These are phyloP conservation scores for Pristionchus maxplancki DNA, from an alignment of 2,888 invertebrate species.

Conservation along the genomic window DNA sequence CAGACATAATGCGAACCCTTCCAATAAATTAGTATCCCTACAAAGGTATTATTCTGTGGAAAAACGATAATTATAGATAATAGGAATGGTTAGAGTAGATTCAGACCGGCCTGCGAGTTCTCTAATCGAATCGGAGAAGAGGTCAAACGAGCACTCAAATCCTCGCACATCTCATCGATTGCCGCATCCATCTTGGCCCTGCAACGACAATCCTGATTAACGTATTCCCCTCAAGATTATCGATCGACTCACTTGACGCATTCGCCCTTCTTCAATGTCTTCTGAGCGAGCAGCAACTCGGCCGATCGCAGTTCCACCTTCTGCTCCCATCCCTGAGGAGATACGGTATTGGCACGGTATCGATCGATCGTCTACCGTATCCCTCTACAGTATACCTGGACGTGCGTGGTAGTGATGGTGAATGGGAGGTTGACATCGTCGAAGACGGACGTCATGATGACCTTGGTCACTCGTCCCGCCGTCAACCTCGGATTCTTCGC, in stretches of 20 bases:
- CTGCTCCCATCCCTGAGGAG: constrained; percentile 45
- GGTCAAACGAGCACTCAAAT: background rate
- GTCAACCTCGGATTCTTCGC: constrained; percentile 26
- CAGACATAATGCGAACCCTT: background rate
- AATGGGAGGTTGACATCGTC: constrained; percentile 45
- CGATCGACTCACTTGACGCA: constrained; percentile 50
- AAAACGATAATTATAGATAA: too few relatives aligned
- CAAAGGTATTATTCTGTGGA: background rate
- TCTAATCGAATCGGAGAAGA: constrained; percentile 15
- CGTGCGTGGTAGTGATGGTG: background rate
- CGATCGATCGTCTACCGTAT: background rate
- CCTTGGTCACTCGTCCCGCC: constrained; percentile 3
- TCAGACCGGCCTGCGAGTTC: background rate
- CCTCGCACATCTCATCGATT: constrained; percentile 47
- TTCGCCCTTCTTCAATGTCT: constrained; percentile 50
- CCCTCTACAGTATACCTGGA: constrained; percentile 25
- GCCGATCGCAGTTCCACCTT: constrained; percentile 32
- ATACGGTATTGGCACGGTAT: background rate
- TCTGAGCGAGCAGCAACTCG: constrained; percentile 12
- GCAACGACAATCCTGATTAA: background rate
- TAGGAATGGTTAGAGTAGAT: background rate
- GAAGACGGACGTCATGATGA: background rate
- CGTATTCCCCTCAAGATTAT: constrained; percentile 2
- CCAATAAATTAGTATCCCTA: background rate
- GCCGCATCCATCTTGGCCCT: constrained; percentile 49